Evolutionary conservation across 2,888 invertebrate genomes (phyloP), one percentile per base, ranked within the genome.

Genomic region (Phytoseiulus persimilis): DNA sequence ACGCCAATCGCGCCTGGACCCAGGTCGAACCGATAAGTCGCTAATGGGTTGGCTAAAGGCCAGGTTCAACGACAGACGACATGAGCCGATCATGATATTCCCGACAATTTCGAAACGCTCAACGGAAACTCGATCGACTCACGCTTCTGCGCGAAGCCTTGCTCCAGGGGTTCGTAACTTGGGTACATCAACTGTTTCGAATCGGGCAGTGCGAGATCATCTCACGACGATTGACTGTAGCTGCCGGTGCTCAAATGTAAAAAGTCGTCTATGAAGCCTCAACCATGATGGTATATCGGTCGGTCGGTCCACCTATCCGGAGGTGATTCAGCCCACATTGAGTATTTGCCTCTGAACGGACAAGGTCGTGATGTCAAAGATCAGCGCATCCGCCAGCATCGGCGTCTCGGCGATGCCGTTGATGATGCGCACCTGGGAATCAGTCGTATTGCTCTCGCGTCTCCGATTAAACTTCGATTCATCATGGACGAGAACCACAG

Each of bases 321-420:
- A 65, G 65, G 65, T 65, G 65, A 65, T 65, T 65, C 11, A 65
- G 65, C 65, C 65, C 65, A 65, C 65, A 65, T 65, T 65, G 65
- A 65, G 65, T 65, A 65, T 65, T 65, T 65, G 65, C 65, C 65
- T 65, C 65, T 65, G 65, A 65, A 65, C 65, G 65, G 65, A 65
- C 65, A 65, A 65, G 65, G 65, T 65, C 65, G 65, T 65, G 65
- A 65, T 65, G 65, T 65, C 65, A 65, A 65, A 65, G 65, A 65
- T 65, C 65, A 65, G 23, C 65, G 65, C 65, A 65, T 65, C 65
- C 65, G 65, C 65, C 65, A 65, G 65, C 65, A 65, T 65, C 65
- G 65, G 9, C 18, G 65, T 65, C 65, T 18, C 65, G 65, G 28
- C 65, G 65, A 18, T 65, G 39, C 39, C 39, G 39, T 39, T 39